These are phyloP conservation scores for Amblyopsis rosae DNA, from an alignment of 2,113 vertebrate genomes.

Conservation along the genomic window DNA sequence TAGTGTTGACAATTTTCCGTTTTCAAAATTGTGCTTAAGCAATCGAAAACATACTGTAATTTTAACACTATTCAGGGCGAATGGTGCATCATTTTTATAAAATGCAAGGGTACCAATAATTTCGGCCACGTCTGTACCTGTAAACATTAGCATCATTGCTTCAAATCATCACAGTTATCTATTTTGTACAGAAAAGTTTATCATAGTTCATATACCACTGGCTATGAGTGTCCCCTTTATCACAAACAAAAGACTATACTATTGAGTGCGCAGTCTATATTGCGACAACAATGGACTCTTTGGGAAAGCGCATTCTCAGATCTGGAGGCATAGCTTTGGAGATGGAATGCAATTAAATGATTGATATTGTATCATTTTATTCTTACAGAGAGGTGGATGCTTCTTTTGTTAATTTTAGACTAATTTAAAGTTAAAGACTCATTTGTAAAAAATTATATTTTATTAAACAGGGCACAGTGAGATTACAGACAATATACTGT, in stretches of 20 bases:
- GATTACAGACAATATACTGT: conserved; percentile 19
- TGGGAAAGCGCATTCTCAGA: conserved; percentile 59
- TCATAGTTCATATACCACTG: conserved; percentile 24
- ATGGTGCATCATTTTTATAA: too few species aligned
- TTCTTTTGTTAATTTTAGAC: background rate
- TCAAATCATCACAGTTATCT: too few species aligned
- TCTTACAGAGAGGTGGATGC: background rate
- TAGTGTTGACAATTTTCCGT: too few species aligned
- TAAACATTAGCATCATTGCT: too few species aligned
- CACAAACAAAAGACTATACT: conserved; percentile 44
- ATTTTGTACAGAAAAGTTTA: too few species aligned
- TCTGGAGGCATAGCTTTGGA: conserved; percentile 45
- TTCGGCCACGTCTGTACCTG: too few species aligned
- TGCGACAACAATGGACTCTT: conserved; percentile 39
- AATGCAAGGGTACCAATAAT: too few species aligned
- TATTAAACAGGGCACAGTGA: conserved; percentile 65
- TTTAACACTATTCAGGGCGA: too few species aligned
- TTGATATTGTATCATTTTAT: conserved; percentile 5
- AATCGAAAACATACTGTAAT: too few species aligned
- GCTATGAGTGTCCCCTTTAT: conserved; percentile 44
- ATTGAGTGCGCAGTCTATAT: conserved; percentile 31
- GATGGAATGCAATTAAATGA: conserved; percentile 42
- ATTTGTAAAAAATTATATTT: conserved; percentile 55
- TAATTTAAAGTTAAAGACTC: background rate
- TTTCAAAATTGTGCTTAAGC: too few species aligned